Evolutionary conservation across 2,113 vertebrate genomes (phyloP), one percentile per base, ranked within the genome.

Genomic region (Nibea albiflora): DNA sequence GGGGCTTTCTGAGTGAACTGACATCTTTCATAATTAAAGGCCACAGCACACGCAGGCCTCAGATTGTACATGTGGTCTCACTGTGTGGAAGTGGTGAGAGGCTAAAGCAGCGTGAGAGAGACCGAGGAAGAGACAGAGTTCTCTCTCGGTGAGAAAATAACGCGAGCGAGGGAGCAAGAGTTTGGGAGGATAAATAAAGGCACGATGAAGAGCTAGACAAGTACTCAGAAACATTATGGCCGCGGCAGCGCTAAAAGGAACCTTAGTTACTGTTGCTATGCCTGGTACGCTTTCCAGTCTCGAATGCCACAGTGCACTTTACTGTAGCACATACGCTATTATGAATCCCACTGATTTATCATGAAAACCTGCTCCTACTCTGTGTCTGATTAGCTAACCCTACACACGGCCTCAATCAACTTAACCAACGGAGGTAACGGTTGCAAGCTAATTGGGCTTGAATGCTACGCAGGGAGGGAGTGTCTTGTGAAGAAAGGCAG

Each of bases 1-100:
- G 64, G 64, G 0, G 15, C 11, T 62, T 67, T 86, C 42, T 58
- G 28, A 78, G 68, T 49, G 80, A 82, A 63, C 87, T 76, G 85
- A 90, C 82, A 91, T 89, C 63, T 90, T 85, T 78, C 44, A 73
- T 93, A 90, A 94, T 92, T 92, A 92, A 77, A 94, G 89, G 80
- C 87, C 83, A 57, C 56, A 50, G 80, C 53, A 69, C 78, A 84
- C 46, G 44, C 83, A 85, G 80, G 50, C 75, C 84, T 88, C 67
- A 78, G 74, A 84, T 80, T 65, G 76, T 75, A 84, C 87, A 91
- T 89, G 86, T 88, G 89, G 91, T 90, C 66, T 31, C 57, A 67
- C 78, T 87, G 74, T 73, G 84, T 85, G 80, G 83, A 88, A 85
- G 79, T 70, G 68, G 82, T 42, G 19, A 68, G 57, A 57, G 19